Base-by-base conservation (phyloP, 2,797 vertebrate species). In the Phataginus tetradactyla region DNA sequence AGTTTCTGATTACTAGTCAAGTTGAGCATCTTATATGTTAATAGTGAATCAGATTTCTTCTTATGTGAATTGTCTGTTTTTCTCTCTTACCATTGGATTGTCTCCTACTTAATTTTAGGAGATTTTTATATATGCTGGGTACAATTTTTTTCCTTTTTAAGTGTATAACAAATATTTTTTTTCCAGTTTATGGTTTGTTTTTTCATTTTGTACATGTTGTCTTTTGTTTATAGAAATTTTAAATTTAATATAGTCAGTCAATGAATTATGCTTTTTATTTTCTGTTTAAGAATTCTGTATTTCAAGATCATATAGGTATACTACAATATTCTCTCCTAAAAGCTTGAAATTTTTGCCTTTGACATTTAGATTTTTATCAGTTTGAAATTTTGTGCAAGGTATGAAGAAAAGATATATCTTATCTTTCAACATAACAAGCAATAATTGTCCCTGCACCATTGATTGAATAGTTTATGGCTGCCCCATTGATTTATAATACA, bases 221-320 rank as follows among this genome's bases (percentile, higher is more conserved):
- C 20, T 78, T 93, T 80, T 90, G 64, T 29, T 90, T 74, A 75
- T 14, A 45, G 4, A 75, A 91, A 29, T 94, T 86, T 96, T 34
- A 37, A 69, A 75, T 94, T 91, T 86, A 81, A 78, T 63, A n/a
- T 45, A 64, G 23, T 57, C 69, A 37, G 37, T 61, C 29, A 86
- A 75, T 68, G 18, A 85, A 69, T 84, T 80, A 83, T 37, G 59
- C 23, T 78, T 71, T 63, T 53, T 55, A 25, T 91, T 81, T 74
- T 86, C 51, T 91, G 25, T 87, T 83, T 69, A 78, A 90, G 23
- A 3, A 83, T 75, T 77, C 25, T 87, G 69, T 90, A 49, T 8
- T 81, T 93, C 39, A 39, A 93, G 72, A 11, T 55, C 27, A 3
- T 61, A 42, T 39, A 23, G 2, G 32, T 55, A 79, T 85, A 68